phyloP scores from a whole-genome alignment of 2,888 invertebrate species.

The Vandiemenella viatica region DNA sequence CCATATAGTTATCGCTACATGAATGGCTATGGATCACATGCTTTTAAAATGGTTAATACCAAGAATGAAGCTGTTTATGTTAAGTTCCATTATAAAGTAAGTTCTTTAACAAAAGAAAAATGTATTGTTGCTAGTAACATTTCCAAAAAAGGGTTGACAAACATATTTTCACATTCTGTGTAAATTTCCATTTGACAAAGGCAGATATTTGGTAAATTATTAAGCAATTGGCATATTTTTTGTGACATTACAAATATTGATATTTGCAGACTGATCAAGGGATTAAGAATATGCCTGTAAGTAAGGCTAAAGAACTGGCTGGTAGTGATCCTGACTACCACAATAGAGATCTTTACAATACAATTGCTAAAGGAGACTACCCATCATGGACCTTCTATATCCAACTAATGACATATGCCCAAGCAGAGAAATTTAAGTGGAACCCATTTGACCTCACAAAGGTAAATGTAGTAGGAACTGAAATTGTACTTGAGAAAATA shows the following conservation, averaged over 20 bases:
- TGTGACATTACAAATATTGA: not conserved
- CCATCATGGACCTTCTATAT: slow-evolving; percentile 62
- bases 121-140: too few species aligned
- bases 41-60: slow-evolving; percentile 77
- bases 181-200: too few species aligned
- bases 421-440: slow-evolving; percentile 62
- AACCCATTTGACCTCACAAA: slow-evolving; percentile 93
- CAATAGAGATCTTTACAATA: slow-evolving; percentile 77
- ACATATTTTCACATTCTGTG: too few species aligned
- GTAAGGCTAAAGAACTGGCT: slow-evolving; percentile 52
- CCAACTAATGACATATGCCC: slow-evolving; percentile 78
- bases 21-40: slow-evolving; percentile 93
- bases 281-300: slow-evolving; percentile 59
- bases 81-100: slow-evolving; percentile 80
- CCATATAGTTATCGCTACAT: slow-evolving; percentile 86
- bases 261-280: slow-evolving; percentile 60
- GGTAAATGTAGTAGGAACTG: too few species aligned
- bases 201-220: too few species aligned
- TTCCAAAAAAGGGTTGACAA: too few species aligned
- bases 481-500: too few species aligned
- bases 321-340: slow-evolving; percentile 77
- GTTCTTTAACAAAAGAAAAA: not conserved
- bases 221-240: too few species aligned
- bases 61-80: slow-evolving; percentile 57
- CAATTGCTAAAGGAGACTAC: slow-evolving; percentile 46